Evolutionary conservation across 2,113 vertebrate species (phyloP), one percentile per base, ranked within the genome.

Genomic region (Leptodactylus fuscus): DNA sequence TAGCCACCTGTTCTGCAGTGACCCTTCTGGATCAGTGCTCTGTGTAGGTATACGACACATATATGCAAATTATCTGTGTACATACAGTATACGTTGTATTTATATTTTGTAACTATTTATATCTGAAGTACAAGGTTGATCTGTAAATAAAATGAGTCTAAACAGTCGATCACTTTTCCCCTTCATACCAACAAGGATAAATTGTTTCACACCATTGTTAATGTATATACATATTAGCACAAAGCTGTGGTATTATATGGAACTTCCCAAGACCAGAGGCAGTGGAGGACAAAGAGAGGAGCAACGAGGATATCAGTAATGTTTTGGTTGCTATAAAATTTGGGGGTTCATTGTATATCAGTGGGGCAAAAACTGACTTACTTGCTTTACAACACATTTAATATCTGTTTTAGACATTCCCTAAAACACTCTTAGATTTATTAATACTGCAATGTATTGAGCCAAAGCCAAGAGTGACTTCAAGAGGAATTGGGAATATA

Each of bases 21-120:
- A 36, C 34, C 32, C 58, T 20, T 69, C 65, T 9, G 20, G 34
- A 69, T 32, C 18, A 87, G 62, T n/a, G 29, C 76, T 60, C 79
- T 34, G 62, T 67, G 29, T 41, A 29, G 18, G 20, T 75, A 22
- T 67, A 67, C 24, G 65, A 5, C 29, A 80, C 74, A 38, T 82
- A 29, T 76, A 44, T 48, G 46, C 46, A 69, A 48, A 24, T 27
- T 34, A 15, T 82, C 20, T 82, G 38, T 55, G 69, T 60, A 81
- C 32, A 69, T 69, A 69, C 65, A 20, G 65, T 78, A 74, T 76
- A 76, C n/a, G 55, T 78, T 87, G 48, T 87, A 74, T 80, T 79
- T 80, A 80, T 73, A 71, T 82, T 82, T 82, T 82, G 81, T 82
- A 82, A 27, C 32, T 73, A 82, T 82, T 82, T 82, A 82, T 73